phyloP scores from a whole-genome alignment of 2,888 invertebrate genomes.

The Agrotis clavis region DNA sequence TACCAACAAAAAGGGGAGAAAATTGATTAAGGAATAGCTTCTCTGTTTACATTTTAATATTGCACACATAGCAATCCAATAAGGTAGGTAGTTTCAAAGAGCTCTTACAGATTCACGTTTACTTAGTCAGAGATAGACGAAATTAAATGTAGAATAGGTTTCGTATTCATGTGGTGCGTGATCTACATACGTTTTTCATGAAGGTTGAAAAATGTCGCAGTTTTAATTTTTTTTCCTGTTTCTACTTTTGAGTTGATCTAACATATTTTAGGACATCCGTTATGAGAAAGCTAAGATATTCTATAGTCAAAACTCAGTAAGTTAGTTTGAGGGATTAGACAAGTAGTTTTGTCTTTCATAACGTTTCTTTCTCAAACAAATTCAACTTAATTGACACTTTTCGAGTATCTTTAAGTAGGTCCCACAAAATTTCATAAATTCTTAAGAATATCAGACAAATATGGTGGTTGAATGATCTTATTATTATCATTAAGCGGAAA shows the following conservation, averaged over 20 bases:
- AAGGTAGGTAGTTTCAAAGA: constrained; percentile 44
- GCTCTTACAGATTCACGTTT: constrained; percentile 29
- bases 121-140: constrained; percentile 30
- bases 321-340: no score
- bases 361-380: no score
- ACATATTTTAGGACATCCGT: neutral
- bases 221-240: neutral
- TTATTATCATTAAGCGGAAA: neutral
- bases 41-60: constrained; percentile 62
- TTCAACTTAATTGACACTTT: neutral
- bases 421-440: no score
- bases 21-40: constrained; percentile 63
- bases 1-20: constrained; percentile 58
- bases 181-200: neutral
- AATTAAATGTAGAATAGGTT: constrained; percentile 47
- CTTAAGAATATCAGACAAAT: no score
- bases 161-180: constrained; percentile 4
- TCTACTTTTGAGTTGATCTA: neutral
- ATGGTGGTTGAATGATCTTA: neutral
- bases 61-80: constrained; percentile 51
- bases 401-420: no score
- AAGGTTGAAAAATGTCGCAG: neutral
- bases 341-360: no score
- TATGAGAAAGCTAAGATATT: neutral
- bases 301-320: neutral